Percentiles rank a stretch among this genome's conserved stretches.
These are phyloP conservation scores for Drosophila atripex DNA, from an alignment of 2,888 invertebrate genomes.

Conservation along the genomic window DNA sequence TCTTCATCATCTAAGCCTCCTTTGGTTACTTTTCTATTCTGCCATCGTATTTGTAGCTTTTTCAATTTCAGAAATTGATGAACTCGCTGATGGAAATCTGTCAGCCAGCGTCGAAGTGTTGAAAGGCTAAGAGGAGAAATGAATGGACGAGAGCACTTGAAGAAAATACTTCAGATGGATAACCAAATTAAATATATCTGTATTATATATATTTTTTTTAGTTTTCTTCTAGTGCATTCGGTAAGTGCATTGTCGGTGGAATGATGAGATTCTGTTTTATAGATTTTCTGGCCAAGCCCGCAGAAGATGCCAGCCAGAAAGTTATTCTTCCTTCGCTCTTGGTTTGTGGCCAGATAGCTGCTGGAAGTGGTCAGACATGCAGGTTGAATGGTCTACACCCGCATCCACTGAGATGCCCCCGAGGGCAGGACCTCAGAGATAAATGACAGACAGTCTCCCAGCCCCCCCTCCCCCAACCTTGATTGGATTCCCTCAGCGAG, in stretches of 20 bases:
- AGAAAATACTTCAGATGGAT: too few relatives aligned
- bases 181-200: too few relatives aligned
- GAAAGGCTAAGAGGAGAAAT: slow-evolving; percentile 28
- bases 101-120: slow-evolving; percentile 46
- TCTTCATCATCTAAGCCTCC: slow-evolving; percentile 12
- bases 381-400: slow-evolving; percentile 29
- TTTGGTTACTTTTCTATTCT: slow-evolving; percentile 5
- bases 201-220: too few relatives aligned
- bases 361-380: slow-evolving; percentile 26
- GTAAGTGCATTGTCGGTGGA: slow-evolving; percentile 10
- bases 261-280: slow-evolving; percentile 38
- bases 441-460: too few relatives aligned
- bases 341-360: slow-evolving; percentile 3
- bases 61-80: slow-evolving; percentile 72
- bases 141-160: slow-evolving; percentile 16
- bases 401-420: slow-evolving; percentile 5
- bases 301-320: slow-evolving; percentile 18
- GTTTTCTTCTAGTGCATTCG: neutral
- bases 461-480: too few relatives aligned
- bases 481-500: slow-evolving; percentile 10
- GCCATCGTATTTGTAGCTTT: slow-evolving; percentile 20
- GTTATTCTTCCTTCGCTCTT: neutral
- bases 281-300: slow-evolving; percentile 25
- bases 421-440: slow-evolving; percentile 3
- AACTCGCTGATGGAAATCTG: slow-evolving; percentile 70